Evolutionary conservation across 2,113 vertebrate genomes (phyloP), one percentile per base, ranked within the genome.

Genomic region (Thinocorus orbignyianus): DNA sequence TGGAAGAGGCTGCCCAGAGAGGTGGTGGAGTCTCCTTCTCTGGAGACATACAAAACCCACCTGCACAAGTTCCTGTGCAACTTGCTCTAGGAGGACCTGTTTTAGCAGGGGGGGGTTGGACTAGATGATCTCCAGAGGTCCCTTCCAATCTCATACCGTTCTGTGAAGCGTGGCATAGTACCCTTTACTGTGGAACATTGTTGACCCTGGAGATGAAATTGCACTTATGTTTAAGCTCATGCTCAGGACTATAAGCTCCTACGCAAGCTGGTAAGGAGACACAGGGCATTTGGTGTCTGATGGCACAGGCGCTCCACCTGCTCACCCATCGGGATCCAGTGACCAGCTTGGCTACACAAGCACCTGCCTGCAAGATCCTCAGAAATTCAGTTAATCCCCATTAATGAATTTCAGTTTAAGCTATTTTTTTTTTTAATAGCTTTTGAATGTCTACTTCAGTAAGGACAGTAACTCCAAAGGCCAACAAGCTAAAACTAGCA

Each of bases 311-410:
- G 12, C 17, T 16, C 20, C 28, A n/a, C 3, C 0, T 13, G 24
- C 61, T 44, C 55, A 7, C 13, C 13, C 7, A 3, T 6, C 6
- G 26, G 17, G 26, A 44, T 19, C 3, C 0, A 11, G 35, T 1
- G 8, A 35, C 23, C 35, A 8, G 2, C 68, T 15, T 13, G 13
- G 15, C 31, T 33, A 19, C 11, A 17, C 33, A 11, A 35, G 33
- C 25, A 4, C 18, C 17, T 6, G 4, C 10, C 20, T 24, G 33
- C 49, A n/a, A 46, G 49, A n/a, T 41, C 37, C 51, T 33, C 17
- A 5, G 17, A 60, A 37, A 66, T 26, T 10, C 79, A 30, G 1
- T 24, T 35, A 51, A 14, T 10, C 2, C 17, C n/a, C 17, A 9
- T 25, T 37, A 42, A 30, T 9, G 3, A 33, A 37, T 60, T 86